Base-by-base conservation (phyloP, 2,797 vertebrate genomes). In the Myotis planiceps region DNA sequence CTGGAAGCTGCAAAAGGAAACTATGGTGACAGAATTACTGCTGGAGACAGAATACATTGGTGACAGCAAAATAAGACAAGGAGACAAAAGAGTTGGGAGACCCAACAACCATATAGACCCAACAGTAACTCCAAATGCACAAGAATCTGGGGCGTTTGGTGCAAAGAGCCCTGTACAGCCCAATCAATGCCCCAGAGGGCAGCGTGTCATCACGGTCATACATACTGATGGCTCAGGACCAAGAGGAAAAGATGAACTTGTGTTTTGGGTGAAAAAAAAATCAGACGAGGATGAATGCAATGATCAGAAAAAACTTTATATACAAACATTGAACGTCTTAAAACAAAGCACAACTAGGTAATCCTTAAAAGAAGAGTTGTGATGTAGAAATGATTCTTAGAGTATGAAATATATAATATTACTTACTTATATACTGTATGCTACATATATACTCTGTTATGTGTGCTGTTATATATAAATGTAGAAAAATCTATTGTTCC, bases 351-450 rank as follows among this genome's bases (percentile, higher is more conserved):
- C 39, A 23, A 80, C 14, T 71, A 63, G 8, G 45, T 27, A 63
- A 91, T 80, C 47, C 71, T 93, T 87, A 25, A 83, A 94, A 94
- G 82, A 95, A 71, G 47, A 69, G 42, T 82, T 92, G 53, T 65
- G 68, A 42, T 34, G 0, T 45, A 75, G 37, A 84, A 88, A 84
- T 47, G 21, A 14, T 27, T 71, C 63, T 63, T 60, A 45, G 63
- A 53, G 16, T 58, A 71, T 1, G 34, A 79, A 86, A 49, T 32
- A 84, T 15, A 76, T 74, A 78, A 82, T 45, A 32, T 25, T 53
- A 47, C 23, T 88, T 60, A n/a, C 65, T 71, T 83, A 29, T 16
- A 82, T 86, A 66, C 63, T 90, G 80, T 58, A 37, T 37, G 0
- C 16, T 66, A 32, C n/a, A 19, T 34, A 65, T 32, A 19, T 34